phyloP scores from a whole-genome alignment of 2,797 vertebrate genomes.

The Urophycis tenuis region DNA sequence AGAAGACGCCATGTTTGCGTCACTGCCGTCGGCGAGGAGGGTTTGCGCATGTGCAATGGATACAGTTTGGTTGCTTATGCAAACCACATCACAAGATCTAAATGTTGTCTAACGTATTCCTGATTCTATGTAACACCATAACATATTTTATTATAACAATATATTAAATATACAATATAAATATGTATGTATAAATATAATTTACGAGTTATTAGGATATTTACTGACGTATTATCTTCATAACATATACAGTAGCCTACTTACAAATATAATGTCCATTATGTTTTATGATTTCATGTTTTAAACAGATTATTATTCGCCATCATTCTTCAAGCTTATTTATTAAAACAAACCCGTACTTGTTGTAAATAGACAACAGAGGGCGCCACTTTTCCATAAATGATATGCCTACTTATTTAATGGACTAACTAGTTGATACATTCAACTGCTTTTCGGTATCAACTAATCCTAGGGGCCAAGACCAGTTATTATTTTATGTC shows the following conservation, averaged over 20 bases:
- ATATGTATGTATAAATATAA: neutral
- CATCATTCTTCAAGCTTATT: neutral
- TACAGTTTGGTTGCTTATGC: neutral
- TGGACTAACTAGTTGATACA: neutral
- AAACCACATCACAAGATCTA: neutral
- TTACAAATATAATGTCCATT: neutral
- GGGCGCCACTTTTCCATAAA: slow-evolving; percentile 20
- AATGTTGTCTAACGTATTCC: neutral
- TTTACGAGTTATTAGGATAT: neutral
- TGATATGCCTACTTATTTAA: neutral
- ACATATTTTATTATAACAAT: neutral
- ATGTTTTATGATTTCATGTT: neutral
- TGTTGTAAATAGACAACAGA: slow-evolving; percentile 21
- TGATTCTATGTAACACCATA: neutral
- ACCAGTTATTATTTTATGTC: neutral
- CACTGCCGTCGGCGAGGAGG: slow-evolving; percentile 6
- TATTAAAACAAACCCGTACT: neutral
- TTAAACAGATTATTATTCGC: neutral
- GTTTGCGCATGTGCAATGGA: slow-evolving; percentile 45
- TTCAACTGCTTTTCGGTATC: neutral
- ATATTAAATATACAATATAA: neutral
- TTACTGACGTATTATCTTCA: neutral
- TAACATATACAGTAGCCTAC: neutral
- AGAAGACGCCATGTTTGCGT: slow-evolving; percentile 73
- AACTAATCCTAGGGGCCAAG: neutral